A percentile compares a stretch with the other conserved stretches of the same genome.
Conservation (phyloP, 2,888 invertebrate genomes). For the Phalera bucephala region DNA sequence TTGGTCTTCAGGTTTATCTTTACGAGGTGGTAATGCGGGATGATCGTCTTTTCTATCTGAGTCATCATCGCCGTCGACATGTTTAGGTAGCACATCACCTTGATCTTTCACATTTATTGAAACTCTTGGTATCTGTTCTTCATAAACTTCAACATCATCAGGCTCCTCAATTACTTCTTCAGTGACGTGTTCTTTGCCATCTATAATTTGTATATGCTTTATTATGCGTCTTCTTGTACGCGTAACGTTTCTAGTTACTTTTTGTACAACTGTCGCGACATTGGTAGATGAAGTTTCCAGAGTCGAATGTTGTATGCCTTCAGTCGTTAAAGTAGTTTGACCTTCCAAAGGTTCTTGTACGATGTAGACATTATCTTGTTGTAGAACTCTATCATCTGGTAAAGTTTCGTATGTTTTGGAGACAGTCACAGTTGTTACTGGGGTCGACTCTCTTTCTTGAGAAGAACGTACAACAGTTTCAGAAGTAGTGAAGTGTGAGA, state of each 20-base stretch:
- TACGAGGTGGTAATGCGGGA: constrained; percentile 36
- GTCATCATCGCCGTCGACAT: no score
- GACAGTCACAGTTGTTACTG: constrained; percentile 33
- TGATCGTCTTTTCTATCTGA: constrained; percentile 40
- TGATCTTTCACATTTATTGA: no score
- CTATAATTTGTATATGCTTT: constrained; percentile 88
- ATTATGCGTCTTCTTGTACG: constrained; percentile 89
- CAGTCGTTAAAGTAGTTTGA: constrained; percentile 27
- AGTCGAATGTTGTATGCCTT: constrained; percentile 47
- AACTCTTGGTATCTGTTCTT: constrained; percentile 80
- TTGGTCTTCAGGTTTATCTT: constrained; percentile 19
- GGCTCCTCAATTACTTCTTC: constrained; percentile 94
- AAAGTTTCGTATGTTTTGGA: constrained; percentile 36
- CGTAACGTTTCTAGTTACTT: constrained; percentile 89
- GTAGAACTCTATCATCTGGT: constrained; percentile 24
- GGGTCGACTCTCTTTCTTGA: constrained; percentile 38
- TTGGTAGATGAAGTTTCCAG: constrained; percentile 50
- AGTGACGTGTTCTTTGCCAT: constrained; percentile 91
- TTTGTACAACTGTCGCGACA: constrained; percentile 87
- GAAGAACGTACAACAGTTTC: constrained; percentile 17
- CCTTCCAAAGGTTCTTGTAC: constrained; percentile 51
- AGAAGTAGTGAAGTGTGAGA: constrained; percentile 22
- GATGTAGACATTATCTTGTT: constrained; percentile 34
- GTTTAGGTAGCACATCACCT: no score
- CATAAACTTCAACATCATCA: constrained; percentile 88